Percentiles rank a stretch among this genome's conserved stretches.
Evolutionary conservation across 2,888 invertebrate species (phyloP).

Genomic region (Leucophenga maculata): DNA sequence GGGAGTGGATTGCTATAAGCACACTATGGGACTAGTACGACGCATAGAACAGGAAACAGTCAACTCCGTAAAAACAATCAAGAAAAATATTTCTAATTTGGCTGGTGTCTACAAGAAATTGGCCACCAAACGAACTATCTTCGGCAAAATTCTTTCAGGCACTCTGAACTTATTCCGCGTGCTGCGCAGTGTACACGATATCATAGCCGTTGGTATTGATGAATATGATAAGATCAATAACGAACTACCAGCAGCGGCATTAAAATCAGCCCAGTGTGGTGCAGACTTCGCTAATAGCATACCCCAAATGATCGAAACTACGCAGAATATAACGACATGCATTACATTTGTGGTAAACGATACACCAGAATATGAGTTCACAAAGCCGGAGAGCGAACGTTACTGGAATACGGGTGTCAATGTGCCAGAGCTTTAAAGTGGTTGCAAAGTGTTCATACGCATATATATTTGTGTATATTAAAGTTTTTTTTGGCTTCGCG

Average conservation of each 20-base stretch:
- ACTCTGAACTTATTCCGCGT: conserved; percentile 56
- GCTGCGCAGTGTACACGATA: conserved; percentile 48
- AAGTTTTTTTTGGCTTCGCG: too few relatives aligned
- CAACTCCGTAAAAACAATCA: conserved; percentile 53
- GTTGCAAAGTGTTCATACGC: too few relatives aligned
- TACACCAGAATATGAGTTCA: conserved; percentile 52
- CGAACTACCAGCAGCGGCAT: conserved; percentile 53
- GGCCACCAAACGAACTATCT: conserved; percentile 51
- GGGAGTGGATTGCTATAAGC: conserved; percentile 60
- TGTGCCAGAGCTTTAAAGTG: neutral
- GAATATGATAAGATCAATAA: conserved; percentile 49
- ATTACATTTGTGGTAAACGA: conserved; percentile 51
- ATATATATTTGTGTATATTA: too few relatives aligned
- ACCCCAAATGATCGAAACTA: conserved; percentile 58
- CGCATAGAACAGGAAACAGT: conserved; percentile 57
- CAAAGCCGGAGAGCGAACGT: conserved; percentile 54
- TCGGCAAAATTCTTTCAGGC: conserved; percentile 60
- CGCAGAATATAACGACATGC: conserved; percentile 56
- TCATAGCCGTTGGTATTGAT: conserved; percentile 52
- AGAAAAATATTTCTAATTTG: conserved; percentile 49
- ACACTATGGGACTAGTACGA: conserved; percentile 49
- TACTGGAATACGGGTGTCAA: conserved; percentile 49
- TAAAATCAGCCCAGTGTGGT: conserved; percentile 45
- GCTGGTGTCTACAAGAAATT: conserved; percentile 62
- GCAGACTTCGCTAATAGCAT: conserved; percentile 47